Evolutionary conservation across 2,113 vertebrate species (phyloP), one percentile per base, ranked within the genome.

Genomic region (Eira barbara): DNA sequence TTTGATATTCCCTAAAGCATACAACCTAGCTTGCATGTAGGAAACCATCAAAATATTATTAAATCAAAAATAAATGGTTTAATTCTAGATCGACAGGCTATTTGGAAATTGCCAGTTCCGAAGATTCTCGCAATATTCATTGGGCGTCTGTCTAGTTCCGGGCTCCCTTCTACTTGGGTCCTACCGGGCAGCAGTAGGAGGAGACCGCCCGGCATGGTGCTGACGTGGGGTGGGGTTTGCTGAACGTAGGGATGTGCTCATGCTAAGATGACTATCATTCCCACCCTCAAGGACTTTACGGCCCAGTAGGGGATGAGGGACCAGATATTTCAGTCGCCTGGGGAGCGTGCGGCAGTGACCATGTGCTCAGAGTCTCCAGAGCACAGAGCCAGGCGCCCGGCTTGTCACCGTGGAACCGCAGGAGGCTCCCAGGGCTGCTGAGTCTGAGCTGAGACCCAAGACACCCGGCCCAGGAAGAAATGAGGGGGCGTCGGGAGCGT

Each of bases 291-390:
- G 69, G 31, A 18, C 17, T 17, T 31, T 29, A 20, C 0, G 6
- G 59, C 59, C 29, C 39, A 5, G 23, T 3, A 15, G 59, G 76
- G 59, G 21, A 0, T 6, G 14, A 45, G 76, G 27, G 39, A 36
- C 59, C 21, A 34, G 74, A 9, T 12, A 2, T 29, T 31, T 20
- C 25, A 36, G 4, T 2, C 4, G 6, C 10, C 52, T 2, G 76
- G 13, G 63, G 80, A 12, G 47, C 4, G 5, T 2, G 4, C 17
- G 2, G 34, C 6, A 14, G 29, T 14, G 6, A 18, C 25, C 4
- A 4, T 0, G 3, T 4, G 34, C 65, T 6, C 0, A 6, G 17
- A 4, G 8, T 39, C 67, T n/a, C 3, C 1, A 34, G 3, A 18
- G 82, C 34, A 2, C 13, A 47, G 67, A 69, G 61, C 14, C 3